These are phyloP conservation scores for Zygogramma bicolorata DNA, from an alignment of 2,888 invertebrate genomes.

Conservation along the genomic window DNA sequence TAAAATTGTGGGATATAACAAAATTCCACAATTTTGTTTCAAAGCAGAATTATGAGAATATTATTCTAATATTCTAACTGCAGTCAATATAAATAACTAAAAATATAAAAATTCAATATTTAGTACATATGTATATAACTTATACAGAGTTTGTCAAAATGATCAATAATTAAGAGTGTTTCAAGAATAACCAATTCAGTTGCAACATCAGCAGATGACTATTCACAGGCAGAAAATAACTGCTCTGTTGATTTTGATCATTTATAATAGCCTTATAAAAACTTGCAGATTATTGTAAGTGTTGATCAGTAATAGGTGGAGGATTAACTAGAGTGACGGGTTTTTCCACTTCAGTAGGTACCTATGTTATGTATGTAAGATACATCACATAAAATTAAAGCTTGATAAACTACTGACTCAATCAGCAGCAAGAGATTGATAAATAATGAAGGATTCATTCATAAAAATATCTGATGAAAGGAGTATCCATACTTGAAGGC, in stretches of 20 bases:
- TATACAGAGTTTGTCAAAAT: not conserved
- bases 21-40: constrained; percentile 2
- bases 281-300: too few species aligned
- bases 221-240: not conserved
- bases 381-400: too few species aligned
- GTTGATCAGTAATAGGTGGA: too few species aligned
- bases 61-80: constrained; percentile 21
- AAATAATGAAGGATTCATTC: too few species aligned
- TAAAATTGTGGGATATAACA: constrained; percentile 14
- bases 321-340: too few species aligned
- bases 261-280: too few species aligned
- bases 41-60: constrained; percentile 8
- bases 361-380: too few species aligned
- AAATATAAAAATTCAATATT: constrained; percentile 52
- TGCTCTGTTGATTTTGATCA: not conserved
- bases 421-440: too few species aligned
- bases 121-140: constrained; percentile 50
- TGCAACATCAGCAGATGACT: not conserved
- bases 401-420: too few species aligned
- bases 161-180: not conserved
- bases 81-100: constrained; percentile 50
- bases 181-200: not conserved
- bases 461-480: too few species aligned
- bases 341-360: too few species aligned
- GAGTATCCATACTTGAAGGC: too few species aligned